Evolutionary conservation across 1,140 invertebrate species (phyloP).

Genomic region (Bathynomus jamesi): DNA sequence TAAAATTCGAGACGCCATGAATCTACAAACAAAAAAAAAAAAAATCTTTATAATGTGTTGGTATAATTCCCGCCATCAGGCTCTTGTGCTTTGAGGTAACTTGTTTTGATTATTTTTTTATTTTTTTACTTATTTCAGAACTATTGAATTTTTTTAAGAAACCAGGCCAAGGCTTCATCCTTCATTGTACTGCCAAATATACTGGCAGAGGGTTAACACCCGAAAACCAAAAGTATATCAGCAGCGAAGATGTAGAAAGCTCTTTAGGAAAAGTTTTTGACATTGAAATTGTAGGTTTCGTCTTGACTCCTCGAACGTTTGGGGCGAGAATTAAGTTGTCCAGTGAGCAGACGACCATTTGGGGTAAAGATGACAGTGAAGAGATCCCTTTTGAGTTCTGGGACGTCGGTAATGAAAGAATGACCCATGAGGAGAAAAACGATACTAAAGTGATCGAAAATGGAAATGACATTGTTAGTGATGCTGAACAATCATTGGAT

Average conservation of each 20-base stretch:
- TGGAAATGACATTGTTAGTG: neutral
- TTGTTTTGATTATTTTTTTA: too few relatives aligned
- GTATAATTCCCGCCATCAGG: too few relatives aligned
- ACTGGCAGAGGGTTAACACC: neutral
- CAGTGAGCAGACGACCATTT: slow-evolving; percentile 28
- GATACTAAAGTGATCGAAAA: neutral
- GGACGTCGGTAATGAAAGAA: too few relatives aligned
- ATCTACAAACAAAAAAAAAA: too few relatives aligned
- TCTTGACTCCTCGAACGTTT: slow-evolving; percentile 38
- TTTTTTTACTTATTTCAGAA: neutral
- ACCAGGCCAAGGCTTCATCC: neutral
- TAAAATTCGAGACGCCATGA: too few relatives aligned
- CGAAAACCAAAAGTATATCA: neutral
- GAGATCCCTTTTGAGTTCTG: neutral
- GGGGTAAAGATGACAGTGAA: slow-evolving; percentile 35
- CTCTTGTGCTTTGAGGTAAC: too few relatives aligned
- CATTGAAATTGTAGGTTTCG: slow-evolving; percentile 35
- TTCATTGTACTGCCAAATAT: neutral
- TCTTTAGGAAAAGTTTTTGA: neutral
- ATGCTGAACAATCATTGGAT: neutral
- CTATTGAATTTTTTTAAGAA: neutral
- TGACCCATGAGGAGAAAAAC: neutral
- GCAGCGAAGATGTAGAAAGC: too few relatives aligned
- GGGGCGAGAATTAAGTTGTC: slow-evolving; percentile 32
- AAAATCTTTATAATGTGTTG: too few relatives aligned